Conservation (phyloP, 1,140 invertebrate genomes). For the Drosophila novamexicana region DNA sequence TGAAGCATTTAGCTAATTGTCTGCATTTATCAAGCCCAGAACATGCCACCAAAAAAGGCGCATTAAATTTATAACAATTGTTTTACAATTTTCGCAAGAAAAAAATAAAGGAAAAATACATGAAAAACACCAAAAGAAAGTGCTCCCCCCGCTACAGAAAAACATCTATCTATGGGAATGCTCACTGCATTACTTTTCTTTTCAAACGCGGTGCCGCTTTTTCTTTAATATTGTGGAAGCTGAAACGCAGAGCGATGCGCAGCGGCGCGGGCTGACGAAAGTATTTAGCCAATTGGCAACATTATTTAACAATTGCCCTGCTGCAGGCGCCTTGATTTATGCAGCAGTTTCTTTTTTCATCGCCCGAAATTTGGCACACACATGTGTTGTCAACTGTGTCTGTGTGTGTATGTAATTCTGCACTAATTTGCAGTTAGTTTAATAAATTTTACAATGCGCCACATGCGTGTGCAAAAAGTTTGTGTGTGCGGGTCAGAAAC, state of each 20-base stretch:
- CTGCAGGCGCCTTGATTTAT: conserved; percentile 66
- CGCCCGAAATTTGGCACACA: conserved; percentile 28
- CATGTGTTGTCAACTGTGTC: conserved; percentile 28
- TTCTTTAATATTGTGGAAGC: conserved; percentile 61
- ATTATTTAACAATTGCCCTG: conserved; percentile 59
- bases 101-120: conserved; percentile 9
- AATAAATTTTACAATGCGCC: conserved; percentile 69
- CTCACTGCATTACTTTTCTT: not conserved
- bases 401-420: conserved; percentile 49
- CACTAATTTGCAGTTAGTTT: conserved; percentile 78
- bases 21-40: conserved; percentile 76
- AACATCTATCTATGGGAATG: not conserved
- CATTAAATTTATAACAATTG: conserved; percentile 79
- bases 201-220: conserved; percentile 6
- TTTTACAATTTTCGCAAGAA: conserved; percentile 65
- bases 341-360: conserved; percentile 49
- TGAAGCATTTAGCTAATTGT: conserved; percentile 79
- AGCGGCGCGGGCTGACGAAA: conserved; percentile 52
- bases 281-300: conserved; percentile 75
- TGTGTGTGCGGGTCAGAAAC: conserved; percentile 64
- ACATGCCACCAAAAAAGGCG: conserved; percentile 50
- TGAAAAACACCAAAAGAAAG: conserved; percentile 5
- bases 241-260: conserved; percentile 27
- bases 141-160: not conserved
- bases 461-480: conserved; percentile 72